These are phyloP conservation scores for Temnothorax unifasciatus DNA, from an alignment of 2,888 invertebrate genomes.

Conservation along the genomic window DNA sequence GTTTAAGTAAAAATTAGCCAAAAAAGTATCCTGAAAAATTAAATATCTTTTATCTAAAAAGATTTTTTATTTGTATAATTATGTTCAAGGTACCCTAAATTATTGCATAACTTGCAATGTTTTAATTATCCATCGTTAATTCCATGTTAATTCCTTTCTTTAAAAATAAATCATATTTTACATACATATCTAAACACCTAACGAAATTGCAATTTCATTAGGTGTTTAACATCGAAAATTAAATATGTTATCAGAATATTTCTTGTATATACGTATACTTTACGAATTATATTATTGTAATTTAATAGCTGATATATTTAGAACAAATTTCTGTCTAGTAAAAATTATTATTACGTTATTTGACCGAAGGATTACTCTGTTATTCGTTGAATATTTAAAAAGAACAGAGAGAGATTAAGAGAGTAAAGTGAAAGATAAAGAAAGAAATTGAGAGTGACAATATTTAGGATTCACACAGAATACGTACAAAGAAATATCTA, in stretches of 20 bases:
- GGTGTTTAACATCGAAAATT: background rate
- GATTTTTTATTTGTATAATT: background rate
- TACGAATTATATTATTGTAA: constrained; percentile 13
- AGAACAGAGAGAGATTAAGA: background rate
- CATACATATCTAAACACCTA: too few relatives aligned
- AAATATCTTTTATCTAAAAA: constrained; percentile 16
- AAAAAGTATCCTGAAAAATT: constrained; percentile 42
- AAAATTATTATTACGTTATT: constrained; percentile 4
- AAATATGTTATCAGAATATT: constrained; percentile 12
- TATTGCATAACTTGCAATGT: constrained; percentile 14
- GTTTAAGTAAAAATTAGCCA: constrained; percentile 34
- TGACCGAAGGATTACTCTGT: constrained; percentile 20
- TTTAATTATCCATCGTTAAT: background rate
- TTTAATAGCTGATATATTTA: constrained; percentile 8
- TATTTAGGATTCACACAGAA: constrained; percentile 39
- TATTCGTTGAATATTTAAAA: constrained; percentile 21
- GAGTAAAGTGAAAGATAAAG: background rate
- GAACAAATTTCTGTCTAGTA: background rate
- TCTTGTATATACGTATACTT: constrained; percentile 29
- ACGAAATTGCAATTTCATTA: constrained; percentile 7
- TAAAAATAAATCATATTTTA: constrained; percentile 1
- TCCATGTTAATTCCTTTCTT: background rate
- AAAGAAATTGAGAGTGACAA: constrained; percentile 41
- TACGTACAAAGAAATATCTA: constrained; percentile 39
- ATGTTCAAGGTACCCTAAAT: background rate